Evolutionary conservation across 2,797 vertebrate species (phyloP), one percentile per base, ranked within the genome.

Genomic region (Denticeps clupeoides): DNA sequence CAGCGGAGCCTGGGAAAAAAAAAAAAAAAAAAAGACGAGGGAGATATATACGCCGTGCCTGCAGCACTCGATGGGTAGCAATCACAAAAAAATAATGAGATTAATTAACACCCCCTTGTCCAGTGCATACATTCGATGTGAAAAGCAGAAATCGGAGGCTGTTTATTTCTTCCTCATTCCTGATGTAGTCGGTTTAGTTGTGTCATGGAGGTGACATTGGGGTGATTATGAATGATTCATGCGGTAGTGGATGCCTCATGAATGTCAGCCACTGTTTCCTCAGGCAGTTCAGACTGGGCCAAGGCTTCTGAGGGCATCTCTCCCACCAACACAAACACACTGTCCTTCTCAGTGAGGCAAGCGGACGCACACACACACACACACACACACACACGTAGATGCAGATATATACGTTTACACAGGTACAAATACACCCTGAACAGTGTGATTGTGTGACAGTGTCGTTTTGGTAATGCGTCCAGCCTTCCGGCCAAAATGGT

Each of bases 201-300:
- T 42, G 52, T 35, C 13, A 43, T 52, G 45, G 53, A 55, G 58
- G 58, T 56, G 58, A 60, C 58, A 53, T 41, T 43, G 58, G 48
- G 53, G 49, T 43, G 45, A 60, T 41, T 55, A 55, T 59, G 53
- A 60, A 60, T 56, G 58, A 56, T 56, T 60, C 58, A 60, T 60
- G 50, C 44, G 32, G 49, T 48, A 31, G 53, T 40, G 31, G 48
- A 60, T 43, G 49, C 49, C 44, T 56, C 48, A 56, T 56, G 58
- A 60, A 60, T 60, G 58, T 60, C 58, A 56, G 51, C 50, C 58
- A 60, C 33, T 37, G 45, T 59, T 47, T 50, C 58, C 53, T 60
- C 41, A 26, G 58, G 53, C 58, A 48, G 45, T 35, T 45, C 43
- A 44, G 37, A 47, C 28, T 40, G 48, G 15, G 40, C 41, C 31